phyloP scores from a whole-genome alignment of 2,113 vertebrate genomes.

The Garra rufa region DNA sequence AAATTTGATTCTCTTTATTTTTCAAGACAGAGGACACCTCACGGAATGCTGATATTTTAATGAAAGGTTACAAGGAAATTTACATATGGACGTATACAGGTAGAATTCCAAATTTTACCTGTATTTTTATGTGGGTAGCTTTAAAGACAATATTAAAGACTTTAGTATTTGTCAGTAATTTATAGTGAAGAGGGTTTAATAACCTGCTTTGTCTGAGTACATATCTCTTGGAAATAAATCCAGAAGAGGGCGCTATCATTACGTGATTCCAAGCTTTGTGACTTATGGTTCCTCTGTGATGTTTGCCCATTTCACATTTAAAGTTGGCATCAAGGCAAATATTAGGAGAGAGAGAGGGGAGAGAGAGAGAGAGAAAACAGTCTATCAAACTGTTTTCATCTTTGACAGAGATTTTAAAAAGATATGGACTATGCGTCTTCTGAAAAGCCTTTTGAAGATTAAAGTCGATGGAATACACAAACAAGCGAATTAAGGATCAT shows the following conservation, averaged over 20 bases:
- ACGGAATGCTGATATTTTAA: not conserved
- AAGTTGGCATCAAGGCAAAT: constrained; percentile 47
- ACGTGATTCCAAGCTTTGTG: constrained; percentile 31
- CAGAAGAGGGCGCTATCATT: constrained; percentile 52
- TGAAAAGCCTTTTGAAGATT: constrained; percentile 21
- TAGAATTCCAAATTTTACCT: not conserved
- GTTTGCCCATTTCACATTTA: constrained; percentile 44
- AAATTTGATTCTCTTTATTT: not conserved
- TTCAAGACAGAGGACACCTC: not conserved
- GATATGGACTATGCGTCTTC: not conserved
- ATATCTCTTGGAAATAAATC: not conserved
- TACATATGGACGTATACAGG: not conserved
- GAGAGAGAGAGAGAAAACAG: constrained; percentile 10
- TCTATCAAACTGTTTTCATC: constrained; percentile 11
- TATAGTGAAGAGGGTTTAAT: not conserved
- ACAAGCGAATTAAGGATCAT: not conserved
- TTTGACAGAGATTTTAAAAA: not conserved
- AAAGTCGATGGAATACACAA: not conserved
- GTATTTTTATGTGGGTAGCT: not conserved
- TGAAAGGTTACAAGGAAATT: not conserved
- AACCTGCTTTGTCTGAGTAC: not conserved
- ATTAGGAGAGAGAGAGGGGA: not conserved
- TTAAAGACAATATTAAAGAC: not conserved
- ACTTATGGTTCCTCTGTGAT: constrained; percentile 11
- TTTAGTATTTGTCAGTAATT: not conserved